These are phyloP conservation scores for Sarcophaga subvicina DNA, from an alignment of 2,888 invertebrate species.

Conservation along the genomic window DNA sequence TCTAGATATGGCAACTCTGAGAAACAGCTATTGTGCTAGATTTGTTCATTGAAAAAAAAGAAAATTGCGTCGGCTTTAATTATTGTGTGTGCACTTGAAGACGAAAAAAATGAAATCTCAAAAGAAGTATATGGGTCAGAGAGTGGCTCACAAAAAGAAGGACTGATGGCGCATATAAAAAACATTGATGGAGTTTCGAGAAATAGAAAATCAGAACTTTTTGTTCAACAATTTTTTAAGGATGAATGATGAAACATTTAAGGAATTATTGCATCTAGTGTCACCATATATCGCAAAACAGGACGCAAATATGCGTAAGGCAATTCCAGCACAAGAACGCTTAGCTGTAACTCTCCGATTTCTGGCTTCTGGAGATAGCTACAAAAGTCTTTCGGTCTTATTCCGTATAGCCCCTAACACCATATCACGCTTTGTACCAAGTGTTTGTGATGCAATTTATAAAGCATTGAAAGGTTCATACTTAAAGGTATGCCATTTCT, in stretches of 20 bases:
- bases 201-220: constrained; percentile 20
- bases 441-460: constrained; percentile 28
- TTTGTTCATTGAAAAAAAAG: no score
- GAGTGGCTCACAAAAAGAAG: neutral
- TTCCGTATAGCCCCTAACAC: constrained; percentile 27
- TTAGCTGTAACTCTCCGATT: constrained; percentile 23
- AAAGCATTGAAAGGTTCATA: constrained; percentile 22
- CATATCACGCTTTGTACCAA: neutral
- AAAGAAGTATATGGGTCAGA: no score
- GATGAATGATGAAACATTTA: constrained; percentile 10
- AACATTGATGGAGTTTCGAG: constrained; percentile 17
- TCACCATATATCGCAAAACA: neutral
- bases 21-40: no score
- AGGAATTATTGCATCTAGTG: constrained; percentile 1
- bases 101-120: no score
- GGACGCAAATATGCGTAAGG: constrained; percentile 21
- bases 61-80: no score
- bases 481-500: constrained; percentile 24
- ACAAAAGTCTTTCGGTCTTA: constrained; percentile 13
- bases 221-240: neutral
- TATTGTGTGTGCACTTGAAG: no score
- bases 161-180: constrained; percentile 11
- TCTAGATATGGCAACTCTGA: no score
- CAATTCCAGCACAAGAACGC: constrained; percentile 4
- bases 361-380: constrained; percentile 23